Base-by-base conservation (phyloP, 2,888 invertebrate species). In the Mythimna loreyi region DNA sequence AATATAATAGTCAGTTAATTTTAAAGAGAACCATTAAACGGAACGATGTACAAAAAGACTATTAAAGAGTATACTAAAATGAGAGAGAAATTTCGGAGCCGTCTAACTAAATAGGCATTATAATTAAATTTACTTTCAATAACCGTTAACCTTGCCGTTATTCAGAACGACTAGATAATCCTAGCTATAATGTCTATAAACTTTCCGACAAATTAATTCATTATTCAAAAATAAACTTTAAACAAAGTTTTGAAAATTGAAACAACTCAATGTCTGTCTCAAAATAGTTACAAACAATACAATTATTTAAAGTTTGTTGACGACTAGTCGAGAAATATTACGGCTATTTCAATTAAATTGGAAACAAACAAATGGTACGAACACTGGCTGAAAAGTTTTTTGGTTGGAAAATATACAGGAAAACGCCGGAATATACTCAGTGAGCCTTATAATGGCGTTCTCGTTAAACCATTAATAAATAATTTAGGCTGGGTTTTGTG, bases 281-380 rank as follows among this genome's bases (percentile, higher is more conserved):
- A 28, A 58, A 75, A 68, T 75, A 75, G 69, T 72, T 67, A 47
- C 25, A 43, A 64, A 69, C 55, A 53, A 28, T 59, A 67, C 40
- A 72, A 71, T 77, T 36, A 59, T 73, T 70, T 64, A 55, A 75
- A 69, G 49, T 82, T 67, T 71, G 59, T 68, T 82, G 49, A 59
- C 60, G 40, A 60, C 1, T 62, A 72, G 67, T 75, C 66, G n/a
- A 40, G 50, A 63, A 81, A 73, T 70, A 45, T 49, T 47, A 59
- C 33, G 55, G 59, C 49, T 55, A 82, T 78, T 75, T 78, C 36
- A 72, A 75, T 78, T 82, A 45, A 78, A 72, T 71, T 66, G 25
- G 43, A 71, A 55, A 56, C 67, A 69, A 75, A 75, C 68, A 68
- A 73, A 47, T 80, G 66, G 33, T 21, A 45, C n/a, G n/a, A n/a